These are phyloP conservation scores for Trissolcus brochymenae DNA, from an alignment of 2,888 invertebrate species.

Conservation along the genomic window DNA sequence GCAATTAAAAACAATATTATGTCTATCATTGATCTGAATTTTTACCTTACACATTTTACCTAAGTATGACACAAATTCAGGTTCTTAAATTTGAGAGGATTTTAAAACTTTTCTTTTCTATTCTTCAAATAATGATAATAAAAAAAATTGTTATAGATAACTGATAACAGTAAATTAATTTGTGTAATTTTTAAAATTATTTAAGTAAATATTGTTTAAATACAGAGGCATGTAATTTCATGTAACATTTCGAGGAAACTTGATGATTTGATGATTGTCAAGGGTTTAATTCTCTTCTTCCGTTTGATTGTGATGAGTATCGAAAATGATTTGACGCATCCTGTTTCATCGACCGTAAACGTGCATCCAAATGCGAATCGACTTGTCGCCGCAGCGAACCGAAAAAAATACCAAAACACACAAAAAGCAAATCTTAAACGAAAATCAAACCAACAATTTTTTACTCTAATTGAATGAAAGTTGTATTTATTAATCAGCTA, in stretches of 20 bases:
- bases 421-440: too few relatives aligned
- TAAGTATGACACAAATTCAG: too few relatives aligned
- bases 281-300: slow-evolving; percentile 19
- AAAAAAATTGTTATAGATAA: too few relatives aligned
- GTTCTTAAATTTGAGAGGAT: too few relatives aligned
- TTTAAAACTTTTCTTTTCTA: too few relatives aligned
- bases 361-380: slow-evolving; percentile 19
- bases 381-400: slow-evolving; percentile 23
- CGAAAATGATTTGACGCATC: slow-evolving; percentile 37
- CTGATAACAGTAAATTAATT: too few relatives aligned
- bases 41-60: too few relatives aligned
- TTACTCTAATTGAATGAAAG: too few relatives aligned
- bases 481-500: too few relatives aligned
- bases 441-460: not conserved
- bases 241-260: not conserved
- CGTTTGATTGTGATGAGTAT: slow-evolving; percentile 28
- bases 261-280: slow-evolving; percentile 10
- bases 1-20: slow-evolving; percentile 28
- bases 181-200: not conserved
- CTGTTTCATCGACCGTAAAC: slow-evolving; percentile 28
- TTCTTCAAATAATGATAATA: not conserved
- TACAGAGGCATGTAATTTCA: not conserved
- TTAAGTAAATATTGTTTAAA: not conserved
- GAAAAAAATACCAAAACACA: slow-evolving; percentile 11
- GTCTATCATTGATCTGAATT: slow-evolving; percentile 10